Evolutionary conservation across 2,888 invertebrate genomes (phyloP).

Genomic region (Ethmia dodecea): DNA sequence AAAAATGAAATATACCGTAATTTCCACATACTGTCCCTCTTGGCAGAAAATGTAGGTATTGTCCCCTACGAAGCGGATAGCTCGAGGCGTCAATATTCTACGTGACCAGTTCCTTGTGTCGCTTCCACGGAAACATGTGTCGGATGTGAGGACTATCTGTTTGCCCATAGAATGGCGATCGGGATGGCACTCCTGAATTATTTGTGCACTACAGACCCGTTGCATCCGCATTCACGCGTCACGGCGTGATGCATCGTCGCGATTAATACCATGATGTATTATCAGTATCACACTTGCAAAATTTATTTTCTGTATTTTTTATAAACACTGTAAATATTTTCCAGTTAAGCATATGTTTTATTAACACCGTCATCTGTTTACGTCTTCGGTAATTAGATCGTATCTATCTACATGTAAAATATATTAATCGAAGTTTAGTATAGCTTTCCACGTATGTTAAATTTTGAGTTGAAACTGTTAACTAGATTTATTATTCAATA

Average conservation of each 20-base stretch:
- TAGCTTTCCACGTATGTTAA: too few species aligned
- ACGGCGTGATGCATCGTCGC: slow-evolving; percentile 12
- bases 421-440: too few species aligned
- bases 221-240: slow-evolving; percentile 17
- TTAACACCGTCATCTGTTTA: too few species aligned
- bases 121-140: slow-evolving; percentile 71
- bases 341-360: too few species aligned
- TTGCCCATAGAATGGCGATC: slow-evolving; percentile 67
- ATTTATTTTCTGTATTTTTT: too few species aligned
- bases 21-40: slow-evolving; percentile 2
- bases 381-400: too few species aligned
- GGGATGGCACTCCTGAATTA: slow-evolving; percentile 35
- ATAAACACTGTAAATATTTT: too few species aligned
- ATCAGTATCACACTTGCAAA: neutral
- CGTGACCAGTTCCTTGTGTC: slow-evolving; percentile 70
- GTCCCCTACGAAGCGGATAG: slow-evolving; percentile 55
- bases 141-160: slow-evolving; percentile 75
- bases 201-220: slow-evolving; percentile 10
- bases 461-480: too few species aligned
- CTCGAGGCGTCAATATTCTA: slow-evolving; percentile 75
- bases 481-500: too few species aligned
- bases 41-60: slow-evolving; percentile 40
- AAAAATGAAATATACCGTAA: slow-evolving; percentile 11
- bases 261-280: slow-evolving; percentile 12
- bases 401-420: too few species aligned